Conservation (phyloP, 2,113 vertebrate genomes). For the Halcyon senegalensis region DNA sequence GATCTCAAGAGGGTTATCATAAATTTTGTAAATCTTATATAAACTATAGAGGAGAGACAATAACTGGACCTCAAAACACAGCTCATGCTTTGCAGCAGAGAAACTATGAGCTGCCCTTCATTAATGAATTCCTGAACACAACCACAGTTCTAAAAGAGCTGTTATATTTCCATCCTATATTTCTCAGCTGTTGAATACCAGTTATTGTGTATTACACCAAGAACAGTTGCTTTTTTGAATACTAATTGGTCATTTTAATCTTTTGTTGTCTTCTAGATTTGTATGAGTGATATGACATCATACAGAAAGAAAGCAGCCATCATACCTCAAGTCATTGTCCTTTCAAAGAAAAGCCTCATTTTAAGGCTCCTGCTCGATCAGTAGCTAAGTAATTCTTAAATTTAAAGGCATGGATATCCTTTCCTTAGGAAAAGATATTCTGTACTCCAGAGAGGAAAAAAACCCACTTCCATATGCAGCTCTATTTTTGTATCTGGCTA, state of each 20-base stretch:
- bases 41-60: background rate
- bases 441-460: background rate
- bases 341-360: background rate
- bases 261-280: background rate
- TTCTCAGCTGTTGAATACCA: background rate
- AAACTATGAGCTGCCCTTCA: background rate
- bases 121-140: background rate
- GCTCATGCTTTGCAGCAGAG: background rate
- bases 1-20: background rate
- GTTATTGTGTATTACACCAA: background rate
- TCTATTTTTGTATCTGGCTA: background rate
- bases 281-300: background rate
- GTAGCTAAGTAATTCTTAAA: background rate
- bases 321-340: background rate
- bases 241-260: background rate
- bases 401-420: background rate
- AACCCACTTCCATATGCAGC: background rate
- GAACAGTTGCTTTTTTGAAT: background rate
- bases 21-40: background rate
- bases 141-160: background rate
- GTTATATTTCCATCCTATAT: background rate
- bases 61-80: background rate
- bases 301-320: background rate
- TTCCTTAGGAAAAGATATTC: background rate
- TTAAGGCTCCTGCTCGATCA: background rate